phyloP scores from a whole-genome alignment of 2,113 vertebrate species.

The Cryptomyrus ogoouensis region DNA sequence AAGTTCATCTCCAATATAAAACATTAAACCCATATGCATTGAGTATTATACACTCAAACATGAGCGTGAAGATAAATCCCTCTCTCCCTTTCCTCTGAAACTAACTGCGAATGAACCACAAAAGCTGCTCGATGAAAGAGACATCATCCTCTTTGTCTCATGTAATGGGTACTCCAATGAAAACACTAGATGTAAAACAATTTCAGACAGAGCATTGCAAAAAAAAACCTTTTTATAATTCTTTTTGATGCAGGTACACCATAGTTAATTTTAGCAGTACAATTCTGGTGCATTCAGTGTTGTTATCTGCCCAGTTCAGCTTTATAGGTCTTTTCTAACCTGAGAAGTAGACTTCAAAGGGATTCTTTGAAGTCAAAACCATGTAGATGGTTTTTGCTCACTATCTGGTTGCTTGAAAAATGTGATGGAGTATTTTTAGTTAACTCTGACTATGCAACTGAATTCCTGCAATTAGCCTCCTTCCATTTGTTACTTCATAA shows the following conservation, averaged over 20 bases:
- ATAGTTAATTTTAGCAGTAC: background rate
- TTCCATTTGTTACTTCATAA: background rate
- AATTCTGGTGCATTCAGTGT: background rate
- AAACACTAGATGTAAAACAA: background rate
- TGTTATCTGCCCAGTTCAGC: background rate
- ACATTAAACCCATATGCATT: background rate
- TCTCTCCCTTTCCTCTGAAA: background rate
- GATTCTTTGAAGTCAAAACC: background rate
- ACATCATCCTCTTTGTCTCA: background rate
- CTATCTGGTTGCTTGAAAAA: background rate
- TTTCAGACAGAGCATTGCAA: background rate
- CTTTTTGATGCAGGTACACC: background rate
- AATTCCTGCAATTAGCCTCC: background rate
- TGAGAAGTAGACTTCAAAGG: background rate
- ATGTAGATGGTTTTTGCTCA: background rate
- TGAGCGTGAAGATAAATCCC: background rate
- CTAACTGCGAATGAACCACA: background rate
- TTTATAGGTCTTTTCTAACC: background rate
- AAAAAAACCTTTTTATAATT: background rate
- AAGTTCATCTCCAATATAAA: background rate
- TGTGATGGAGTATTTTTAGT: background rate
- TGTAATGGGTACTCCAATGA: background rate
- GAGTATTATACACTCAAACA: background rate
- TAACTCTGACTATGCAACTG: background rate
- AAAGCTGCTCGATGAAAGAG: background rate